Base-by-base conservation (phyloP, 2,888 invertebrate species). In the Cremastobaeus sp. region DNA sequence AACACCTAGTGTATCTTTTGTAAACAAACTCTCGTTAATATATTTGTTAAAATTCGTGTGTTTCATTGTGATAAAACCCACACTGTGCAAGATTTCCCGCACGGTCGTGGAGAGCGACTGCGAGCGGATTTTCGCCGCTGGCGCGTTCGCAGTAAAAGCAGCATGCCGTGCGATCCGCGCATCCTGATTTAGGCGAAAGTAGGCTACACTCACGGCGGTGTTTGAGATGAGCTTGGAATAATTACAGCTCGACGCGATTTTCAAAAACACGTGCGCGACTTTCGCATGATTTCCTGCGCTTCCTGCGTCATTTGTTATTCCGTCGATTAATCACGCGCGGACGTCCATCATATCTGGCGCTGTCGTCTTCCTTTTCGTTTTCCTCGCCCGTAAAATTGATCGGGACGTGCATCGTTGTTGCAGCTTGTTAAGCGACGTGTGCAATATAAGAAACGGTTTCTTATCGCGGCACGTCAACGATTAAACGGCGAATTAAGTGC, bases 131-230 rank as follows among this genome's bases (percentile, higher is more conserved):
- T 55, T 37, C 34, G 28, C 37, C 37, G 39, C 39, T 55, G 39
- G 39, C 34, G 37, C 47, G 39, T 30, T 43, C 43, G 8, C 25
- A 47, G 65, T 55, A 65, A 65, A 65, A 65, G 65, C 55, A 30
- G 64, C 14, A 35, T 30, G 37, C 43, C 35, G 39, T 55, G 47
- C 57, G 50, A 32, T 37, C 52, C 52, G 20, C 39, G 34, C 39
- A 60, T 54, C 47, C 54, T 60, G 60, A 60, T 60, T 69, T 60
- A 21, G 60, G 47, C 47, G 60, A 69, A 69, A 69, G 69, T 69
- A 69, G 70, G 70, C 55, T 62, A 70, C n/a, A n/a, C n/a, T n/a
- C n/a, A n/a, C n/a, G n/a, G n/a, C n/a, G n/a, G n/a, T n/a, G n/a
- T n/a, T n/a, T n/a, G n/a, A 54, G 68, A 69, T 69, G 68, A 60